A percentile compares a stretch with the other conserved stretches of the same genome.
Evolutionary conservation across 2,113 vertebrate genomes (phyloP).

Genomic region (Lepus americanus): DNA sequence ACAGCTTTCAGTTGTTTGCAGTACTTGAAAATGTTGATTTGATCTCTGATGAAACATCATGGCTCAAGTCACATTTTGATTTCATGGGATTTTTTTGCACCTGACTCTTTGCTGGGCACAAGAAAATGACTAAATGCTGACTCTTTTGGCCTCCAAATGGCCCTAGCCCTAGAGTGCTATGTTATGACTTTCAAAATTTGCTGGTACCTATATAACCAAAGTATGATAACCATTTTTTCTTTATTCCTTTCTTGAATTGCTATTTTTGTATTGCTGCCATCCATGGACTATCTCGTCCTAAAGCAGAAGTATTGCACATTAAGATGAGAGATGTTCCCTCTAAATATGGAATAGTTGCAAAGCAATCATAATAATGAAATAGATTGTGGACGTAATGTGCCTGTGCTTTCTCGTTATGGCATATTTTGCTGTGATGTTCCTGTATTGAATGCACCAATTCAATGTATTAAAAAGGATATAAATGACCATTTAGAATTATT

Average conservation of each 20-base stretch:
- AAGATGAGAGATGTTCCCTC: constrained; percentile 71
- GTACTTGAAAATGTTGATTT: neutral
- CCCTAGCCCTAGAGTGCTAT: neutral
- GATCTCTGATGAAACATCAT: neutral
- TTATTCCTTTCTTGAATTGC: neutral
- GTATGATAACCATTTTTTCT: neutral
- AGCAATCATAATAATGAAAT: constrained; percentile 79
- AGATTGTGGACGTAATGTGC: constrained; percentile 68
- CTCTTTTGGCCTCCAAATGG: neutral
- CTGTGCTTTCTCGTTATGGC: constrained; percentile 71
- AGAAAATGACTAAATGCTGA: neutral
- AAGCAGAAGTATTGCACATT: constrained; percentile 61
- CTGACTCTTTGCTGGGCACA: neutral
- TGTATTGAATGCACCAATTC: constrained; percentile 61
- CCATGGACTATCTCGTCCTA: constrained; percentile 29
- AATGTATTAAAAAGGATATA: constrained; percentile 76
- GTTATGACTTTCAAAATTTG: constrained; percentile 17
- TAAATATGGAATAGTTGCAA: constrained; percentile 76
- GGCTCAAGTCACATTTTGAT: neutral
- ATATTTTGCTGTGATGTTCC: constrained; percentile 64
- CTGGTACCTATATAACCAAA: neutral
- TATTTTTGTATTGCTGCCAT: constrained; percentile 58
- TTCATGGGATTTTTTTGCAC: neutral
- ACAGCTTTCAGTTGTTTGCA: neutral
- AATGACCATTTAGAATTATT: constrained; percentile 78